These are phyloP conservation scores for Discoglossus pictus DNA, from an alignment of 2,797 vertebrate genomes.

Conservation along the genomic window DNA sequence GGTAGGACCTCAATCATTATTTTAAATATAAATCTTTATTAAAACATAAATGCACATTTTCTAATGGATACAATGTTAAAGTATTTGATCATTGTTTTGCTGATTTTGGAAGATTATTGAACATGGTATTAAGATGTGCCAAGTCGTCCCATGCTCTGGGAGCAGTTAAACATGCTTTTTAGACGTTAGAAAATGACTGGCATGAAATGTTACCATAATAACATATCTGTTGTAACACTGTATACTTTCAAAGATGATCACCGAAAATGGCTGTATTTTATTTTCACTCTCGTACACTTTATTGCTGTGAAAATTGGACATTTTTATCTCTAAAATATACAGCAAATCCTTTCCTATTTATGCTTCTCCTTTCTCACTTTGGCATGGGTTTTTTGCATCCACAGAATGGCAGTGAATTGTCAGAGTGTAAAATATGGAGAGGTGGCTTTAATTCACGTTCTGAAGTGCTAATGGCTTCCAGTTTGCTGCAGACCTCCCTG, in stretches of 20 bases:
- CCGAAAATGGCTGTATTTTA: constrained; percentile 38
- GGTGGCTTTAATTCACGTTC: constrained; percentile 26
- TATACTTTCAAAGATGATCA: constrained; percentile 44
- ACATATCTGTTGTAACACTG: constrained; percentile 9
- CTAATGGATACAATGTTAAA: too few species aligned
- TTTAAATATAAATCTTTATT: too few species aligned
- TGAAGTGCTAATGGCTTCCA: constrained; percentile 17
- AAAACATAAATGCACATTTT: too few species aligned
- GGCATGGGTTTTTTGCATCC: constrained; percentile 6
- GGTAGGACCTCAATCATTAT: too few species aligned
- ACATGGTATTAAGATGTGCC: too few species aligned
- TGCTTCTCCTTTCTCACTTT: background rate
- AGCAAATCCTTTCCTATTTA: constrained; percentile 4
- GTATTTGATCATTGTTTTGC: too few species aligned
- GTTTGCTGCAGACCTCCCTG: constrained; percentile 17
- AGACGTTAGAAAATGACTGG: constrained; percentile 8
- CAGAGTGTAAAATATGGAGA: background rate
- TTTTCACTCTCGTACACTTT: constrained; percentile 32
- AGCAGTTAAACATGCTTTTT: constrained; percentile 19
- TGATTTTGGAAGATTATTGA: too few species aligned
- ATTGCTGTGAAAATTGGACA: constrained; percentile 46
- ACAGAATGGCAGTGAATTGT: constrained; percentile 2
- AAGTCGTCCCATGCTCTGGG: too few species aligned
- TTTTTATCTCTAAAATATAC: constrained; percentile 26
- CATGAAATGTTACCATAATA: constrained; percentile 27